Evolutionary conservation across 2,797 vertebrate genomes (phyloP).

Genomic region (Schizopygopsis malacanthus): DNA sequence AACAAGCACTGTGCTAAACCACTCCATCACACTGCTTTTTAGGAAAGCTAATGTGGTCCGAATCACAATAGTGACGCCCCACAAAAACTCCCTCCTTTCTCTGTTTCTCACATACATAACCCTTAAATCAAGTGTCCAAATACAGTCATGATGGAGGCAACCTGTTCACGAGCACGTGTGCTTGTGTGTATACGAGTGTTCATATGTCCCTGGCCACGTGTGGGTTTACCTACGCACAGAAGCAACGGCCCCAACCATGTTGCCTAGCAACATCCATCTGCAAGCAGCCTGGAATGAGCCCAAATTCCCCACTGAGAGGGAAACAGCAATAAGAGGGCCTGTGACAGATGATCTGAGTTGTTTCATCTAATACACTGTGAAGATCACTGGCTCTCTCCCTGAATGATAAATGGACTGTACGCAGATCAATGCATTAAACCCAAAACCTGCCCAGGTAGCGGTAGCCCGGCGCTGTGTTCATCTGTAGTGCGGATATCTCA

Average conservation of each 20-base stretch:
- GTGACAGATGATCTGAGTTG: constrained; percentile 91
- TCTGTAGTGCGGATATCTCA: constrained; percentile 60
- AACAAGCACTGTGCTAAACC: constrained; percentile 32
- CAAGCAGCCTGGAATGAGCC: constrained; percentile 87
- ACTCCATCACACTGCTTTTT: constrained; percentile 49
- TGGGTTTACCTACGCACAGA: constrained; percentile 45
- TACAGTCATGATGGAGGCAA: constrained; percentile 61
- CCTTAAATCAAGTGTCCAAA: constrained; percentile 35
- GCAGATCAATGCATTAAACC: constrained; percentile 89
- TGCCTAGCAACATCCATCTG: constrained; percentile 93
- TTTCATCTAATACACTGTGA: constrained; percentile 94
- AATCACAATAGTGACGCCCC: constrained; percentile 15
- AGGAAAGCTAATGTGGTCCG: constrained; percentile 39
- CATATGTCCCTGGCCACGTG: constrained; percentile 54
- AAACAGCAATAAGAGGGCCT: constrained; percentile 87
- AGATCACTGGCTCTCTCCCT: constrained; percentile 91
- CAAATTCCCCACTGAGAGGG: constrained; percentile 85
- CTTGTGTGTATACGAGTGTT: background rate
- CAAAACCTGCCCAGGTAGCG: constrained; percentile 70
- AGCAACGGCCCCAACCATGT: constrained; percentile 79
- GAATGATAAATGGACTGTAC: constrained; percentile 91
- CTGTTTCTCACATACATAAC: constrained; percentile 25
- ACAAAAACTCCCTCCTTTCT: background rate
- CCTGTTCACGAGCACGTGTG: constrained; percentile 70
- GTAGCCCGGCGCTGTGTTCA: constrained; percentile 60